A percentile compares a stretch with the other conserved stretches of the same genome.
phyloP scores from a whole-genome alignment of 2,888 invertebrate genomes.

The Anodontia alba region DNA sequence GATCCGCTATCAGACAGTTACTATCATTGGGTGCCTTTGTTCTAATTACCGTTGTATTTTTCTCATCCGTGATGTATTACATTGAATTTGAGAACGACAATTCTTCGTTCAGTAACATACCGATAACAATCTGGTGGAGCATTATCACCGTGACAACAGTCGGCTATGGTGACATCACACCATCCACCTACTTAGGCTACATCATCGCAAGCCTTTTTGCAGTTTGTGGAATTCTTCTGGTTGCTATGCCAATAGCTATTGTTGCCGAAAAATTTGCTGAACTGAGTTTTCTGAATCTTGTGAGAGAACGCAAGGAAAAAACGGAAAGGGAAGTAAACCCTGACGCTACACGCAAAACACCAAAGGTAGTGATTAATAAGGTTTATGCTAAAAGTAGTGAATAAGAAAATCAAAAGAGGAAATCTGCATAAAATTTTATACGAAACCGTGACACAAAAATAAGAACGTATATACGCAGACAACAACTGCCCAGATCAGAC shows the following conservation, averaged over 20 bases:
- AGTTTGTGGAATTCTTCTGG: constrained; percentile 63
- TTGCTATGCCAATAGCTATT: constrained; percentile 72
- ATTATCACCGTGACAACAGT: constrained; percentile 79
- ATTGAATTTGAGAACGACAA: constrained; percentile 57
- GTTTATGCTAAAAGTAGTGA: not conserved
- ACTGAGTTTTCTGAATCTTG: constrained; percentile 52
- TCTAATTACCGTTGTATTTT: constrained; percentile 70
- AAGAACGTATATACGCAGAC: too few species aligned
- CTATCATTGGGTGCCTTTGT: constrained; percentile 69
- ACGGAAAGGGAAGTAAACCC: not conserved
- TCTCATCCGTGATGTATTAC: constrained; percentile 74
- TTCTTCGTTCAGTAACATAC: constrained; percentile 63
- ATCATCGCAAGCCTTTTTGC: constrained; percentile 64
- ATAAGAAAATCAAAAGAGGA: too few species aligned
- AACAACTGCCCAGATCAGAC: too few species aligned
- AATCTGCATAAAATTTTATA: too few species aligned
- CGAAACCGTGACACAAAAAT: too few species aligned
- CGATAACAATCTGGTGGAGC: constrained; percentile 76
- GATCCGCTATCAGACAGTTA: constrained; percentile 70
- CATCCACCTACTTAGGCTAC: constrained; percentile 57
- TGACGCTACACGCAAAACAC: not conserved
- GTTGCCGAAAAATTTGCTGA: constrained; percentile 70
- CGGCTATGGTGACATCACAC: constrained; percentile 73
- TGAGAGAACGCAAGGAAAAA: constrained; percentile 21
- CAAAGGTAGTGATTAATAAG: not conserved